A percentile compares a stretch with the other conserved stretches of the same genome.
Evolutionary conservation across 2,113 vertebrate genomes (phyloP).

Genomic region (Hoplias malabaricus): DNA sequence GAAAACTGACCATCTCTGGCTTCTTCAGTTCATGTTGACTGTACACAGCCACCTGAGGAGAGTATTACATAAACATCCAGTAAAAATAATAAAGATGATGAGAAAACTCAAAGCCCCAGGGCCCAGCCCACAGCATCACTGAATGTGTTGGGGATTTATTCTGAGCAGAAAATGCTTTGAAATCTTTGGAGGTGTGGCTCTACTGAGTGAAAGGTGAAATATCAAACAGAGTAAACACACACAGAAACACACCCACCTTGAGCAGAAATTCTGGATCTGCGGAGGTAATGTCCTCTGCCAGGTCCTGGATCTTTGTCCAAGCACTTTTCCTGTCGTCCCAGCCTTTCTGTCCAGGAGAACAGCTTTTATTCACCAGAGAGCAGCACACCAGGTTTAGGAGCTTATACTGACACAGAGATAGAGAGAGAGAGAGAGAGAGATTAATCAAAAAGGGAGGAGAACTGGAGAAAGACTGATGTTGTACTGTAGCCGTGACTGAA

Average conservation of each 20-base stretch:
- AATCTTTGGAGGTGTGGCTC: too few relatives aligned
- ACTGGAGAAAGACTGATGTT: too few relatives aligned
- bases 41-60: slow-evolving; percentile 81
- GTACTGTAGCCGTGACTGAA: too few relatives aligned
- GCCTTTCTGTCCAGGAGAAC: slow-evolving; percentile 59
- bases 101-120: neutral
- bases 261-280: slow-evolving; percentile 84
- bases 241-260: slow-evolving; percentile 71
- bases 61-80: too few relatives aligned
- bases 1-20: slow-evolving; percentile 78
- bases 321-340: slow-evolving; percentile 47
- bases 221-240: neutral
- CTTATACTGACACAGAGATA: slow-evolving; percentile 69
- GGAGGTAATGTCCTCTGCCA: slow-evolving; percentile 69
- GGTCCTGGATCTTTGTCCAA: slow-evolving; percentile 64
- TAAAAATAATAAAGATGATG: too few relatives aligned
- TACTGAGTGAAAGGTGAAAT: too few relatives aligned
- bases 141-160: too few relatives aligned
- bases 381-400: slow-evolving; percentile 78
- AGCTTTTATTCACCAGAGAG: slow-evolving; percentile 68
- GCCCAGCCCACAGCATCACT: neutral
- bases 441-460: neutral
- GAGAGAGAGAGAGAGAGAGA: neutral
- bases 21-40: slow-evolving; percentile 84
- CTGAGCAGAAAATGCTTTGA: too few relatives aligned